Percentiles rank a stretch among this genome's conserved stretches.
These are phyloP conservation scores for Synaphobranchus kaupii DNA, from an alignment of 2,797 vertebrate species.

Conservation along the genomic window DNA sequence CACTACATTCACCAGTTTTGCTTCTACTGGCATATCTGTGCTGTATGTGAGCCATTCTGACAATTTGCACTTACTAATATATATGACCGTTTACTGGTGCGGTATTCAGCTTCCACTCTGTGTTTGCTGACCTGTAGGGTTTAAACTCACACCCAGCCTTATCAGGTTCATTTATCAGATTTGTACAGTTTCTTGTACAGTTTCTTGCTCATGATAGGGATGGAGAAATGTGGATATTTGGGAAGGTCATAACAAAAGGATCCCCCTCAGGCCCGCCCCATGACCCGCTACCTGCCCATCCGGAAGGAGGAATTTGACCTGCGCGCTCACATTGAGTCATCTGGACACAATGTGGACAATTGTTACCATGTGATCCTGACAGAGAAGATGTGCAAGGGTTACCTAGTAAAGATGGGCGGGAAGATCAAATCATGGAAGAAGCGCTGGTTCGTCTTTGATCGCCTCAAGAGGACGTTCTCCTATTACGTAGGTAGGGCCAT, in stretches of 20 bases:
- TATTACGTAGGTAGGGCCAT: conserved; percentile 86
- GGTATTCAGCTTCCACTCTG: background rate
- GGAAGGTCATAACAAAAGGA: background rate
- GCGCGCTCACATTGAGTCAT: conserved; percentile 89
- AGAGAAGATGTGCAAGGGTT: conserved; percentile 95
- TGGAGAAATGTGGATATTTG: background rate
- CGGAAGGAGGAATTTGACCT: conserved; percentile 96
- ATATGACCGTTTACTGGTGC: background rate
- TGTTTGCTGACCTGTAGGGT: background rate
- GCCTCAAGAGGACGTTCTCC: conserved; percentile 90
- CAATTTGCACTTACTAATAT: background rate
- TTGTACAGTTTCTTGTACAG: background rate
- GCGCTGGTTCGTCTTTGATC: conserved; percentile 98
- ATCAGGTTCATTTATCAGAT: background rate
- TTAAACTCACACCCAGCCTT: background rate
- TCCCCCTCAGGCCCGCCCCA: conserved; percentile 82
- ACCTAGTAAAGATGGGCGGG: conserved; percentile 97
- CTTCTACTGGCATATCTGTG: background rate
- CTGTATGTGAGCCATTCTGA: background rate
- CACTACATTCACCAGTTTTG: background rate
- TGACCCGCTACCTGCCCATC: conserved; percentile 96
- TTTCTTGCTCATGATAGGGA: background rate
- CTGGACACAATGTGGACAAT: conserved; percentile 87
- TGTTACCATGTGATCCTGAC: conserved; percentile 88
- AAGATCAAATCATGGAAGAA: conserved; percentile 99